Conservation (phyloP, 2,113 vertebrate species). For the Mandrillus leucophaeus region DNA sequence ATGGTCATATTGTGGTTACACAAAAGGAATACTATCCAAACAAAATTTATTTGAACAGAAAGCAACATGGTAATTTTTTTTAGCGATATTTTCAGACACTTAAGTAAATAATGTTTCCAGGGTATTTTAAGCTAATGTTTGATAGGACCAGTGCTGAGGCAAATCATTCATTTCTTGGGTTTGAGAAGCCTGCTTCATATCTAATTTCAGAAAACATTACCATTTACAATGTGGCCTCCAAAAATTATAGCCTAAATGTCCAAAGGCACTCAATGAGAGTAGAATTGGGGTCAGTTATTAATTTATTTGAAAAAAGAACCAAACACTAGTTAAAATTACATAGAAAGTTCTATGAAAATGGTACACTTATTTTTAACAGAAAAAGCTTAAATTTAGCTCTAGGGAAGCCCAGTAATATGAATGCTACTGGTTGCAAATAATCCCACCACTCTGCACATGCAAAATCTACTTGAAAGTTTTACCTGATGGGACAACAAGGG, state of each 20-base stretch:
- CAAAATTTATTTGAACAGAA: conserved; percentile 26
- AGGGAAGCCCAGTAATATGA: conserved; percentile 13
- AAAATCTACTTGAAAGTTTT: not conserved
- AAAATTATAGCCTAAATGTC: not conserved
- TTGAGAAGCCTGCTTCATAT: not conserved
- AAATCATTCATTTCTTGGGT: not conserved
- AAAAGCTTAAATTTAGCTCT: not conserved
- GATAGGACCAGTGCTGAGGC: not conserved
- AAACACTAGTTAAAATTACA: not conserved
- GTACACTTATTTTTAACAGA: conserved; percentile 29
- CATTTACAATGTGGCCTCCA: not conserved
- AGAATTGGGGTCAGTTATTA: conserved; percentile 27
- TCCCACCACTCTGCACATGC: conserved; percentile 14
- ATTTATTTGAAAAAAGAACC: conserved; percentile 44
- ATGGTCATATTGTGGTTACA: not conserved
- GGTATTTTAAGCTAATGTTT: conserved; percentile 12
- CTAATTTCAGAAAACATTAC: not conserved
- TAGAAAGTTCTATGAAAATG: conserved; percentile 26
- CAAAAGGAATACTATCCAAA: conserved; percentile 39
- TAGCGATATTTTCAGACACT: not conserved
- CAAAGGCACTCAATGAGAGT: not conserved
- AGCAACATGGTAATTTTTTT: not conserved
- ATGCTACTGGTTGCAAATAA: not conserved
- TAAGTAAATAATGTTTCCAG: not conserved
- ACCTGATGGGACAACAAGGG: not conserved